Evolutionary conservation across 2,113 vertebrate species (phyloP).

Genomic region (Xiphorhynchus elegans): DNA sequence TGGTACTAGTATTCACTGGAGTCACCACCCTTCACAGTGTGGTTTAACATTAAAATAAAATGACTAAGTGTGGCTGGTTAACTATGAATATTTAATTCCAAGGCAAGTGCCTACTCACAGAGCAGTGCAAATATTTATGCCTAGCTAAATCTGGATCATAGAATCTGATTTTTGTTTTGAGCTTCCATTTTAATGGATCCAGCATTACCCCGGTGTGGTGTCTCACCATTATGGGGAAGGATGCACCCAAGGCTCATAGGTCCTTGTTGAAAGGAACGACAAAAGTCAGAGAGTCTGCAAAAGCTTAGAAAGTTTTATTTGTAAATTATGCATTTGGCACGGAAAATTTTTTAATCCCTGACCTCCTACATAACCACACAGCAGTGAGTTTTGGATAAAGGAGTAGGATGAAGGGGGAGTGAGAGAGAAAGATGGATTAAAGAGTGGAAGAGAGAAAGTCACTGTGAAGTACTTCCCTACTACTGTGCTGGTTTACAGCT

Average conservation of each 20-base stretch:
- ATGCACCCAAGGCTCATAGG: background rate
- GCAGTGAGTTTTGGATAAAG: background rate
- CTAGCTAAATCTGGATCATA: background rate
- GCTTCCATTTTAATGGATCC: background rate
- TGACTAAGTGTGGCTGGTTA: background rate
- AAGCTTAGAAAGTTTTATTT: background rate
- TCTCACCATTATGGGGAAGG: background rate
- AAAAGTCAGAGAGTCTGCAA: background rate
- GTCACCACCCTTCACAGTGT: background rate
- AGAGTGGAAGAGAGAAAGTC: background rate
- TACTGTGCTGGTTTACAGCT: background rate
- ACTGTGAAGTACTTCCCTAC: background rate
- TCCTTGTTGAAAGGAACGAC: background rate
- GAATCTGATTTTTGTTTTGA: background rate
- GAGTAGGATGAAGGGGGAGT: background rate
- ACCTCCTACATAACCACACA: no score
- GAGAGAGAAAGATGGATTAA: background rate
- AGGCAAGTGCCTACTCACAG: background rate
- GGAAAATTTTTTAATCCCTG: background rate
- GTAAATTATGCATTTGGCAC: background rate
- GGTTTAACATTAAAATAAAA: background rate
- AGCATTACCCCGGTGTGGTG: accelerated
- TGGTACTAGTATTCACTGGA: background rate
- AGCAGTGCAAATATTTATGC: background rate
- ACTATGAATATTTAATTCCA: background rate